A percentile compares a stretch with the other conserved stretches of the same genome.
Evolutionary conservation across 2,797 vertebrate species (phyloP).

Genomic region (Microchirus variegatus): DNA sequence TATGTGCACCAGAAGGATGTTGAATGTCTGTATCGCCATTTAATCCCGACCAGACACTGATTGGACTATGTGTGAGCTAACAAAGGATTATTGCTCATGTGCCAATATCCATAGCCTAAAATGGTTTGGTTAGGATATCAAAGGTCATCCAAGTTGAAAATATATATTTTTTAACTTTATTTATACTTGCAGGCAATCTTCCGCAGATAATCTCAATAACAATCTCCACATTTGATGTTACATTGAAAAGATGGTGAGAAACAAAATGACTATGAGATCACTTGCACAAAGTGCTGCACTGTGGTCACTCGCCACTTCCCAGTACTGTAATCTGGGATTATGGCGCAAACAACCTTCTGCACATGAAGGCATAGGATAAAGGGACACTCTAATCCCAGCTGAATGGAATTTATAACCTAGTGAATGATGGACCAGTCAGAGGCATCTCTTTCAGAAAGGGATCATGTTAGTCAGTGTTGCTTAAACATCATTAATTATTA

Average conservation of each 20-base stretch:
- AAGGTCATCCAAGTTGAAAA: no score
- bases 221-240: background rate
- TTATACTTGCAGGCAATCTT: no score
- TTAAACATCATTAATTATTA: no score
- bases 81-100: constrained; percentile 41
- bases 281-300: background rate
- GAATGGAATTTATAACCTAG: constrained; percentile 21
- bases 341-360: constrained; percentile 23
- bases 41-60: constrained; percentile 37
- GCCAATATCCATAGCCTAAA: background rate
- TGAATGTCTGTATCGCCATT: constrained; percentile 52
- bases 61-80: constrained; percentile 18
- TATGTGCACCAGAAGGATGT: no score
- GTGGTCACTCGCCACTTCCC: constrained; percentile 12
- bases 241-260: background rate
- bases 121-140: no score
- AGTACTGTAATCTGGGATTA: constrained; percentile 77
- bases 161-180: no score
- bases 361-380: constrained; percentile 45
- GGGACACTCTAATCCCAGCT: constrained; percentile 55
- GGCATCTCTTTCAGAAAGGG: constrained; percentile 15
- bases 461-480: background rate
- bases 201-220: no score
- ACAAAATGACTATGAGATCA: no score
- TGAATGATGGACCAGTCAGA: constrained; percentile 16